Evolutionary conservation across 2,113 vertebrate genomes (phyloP).

Genomic region (Colossoma macropomum): DNA sequence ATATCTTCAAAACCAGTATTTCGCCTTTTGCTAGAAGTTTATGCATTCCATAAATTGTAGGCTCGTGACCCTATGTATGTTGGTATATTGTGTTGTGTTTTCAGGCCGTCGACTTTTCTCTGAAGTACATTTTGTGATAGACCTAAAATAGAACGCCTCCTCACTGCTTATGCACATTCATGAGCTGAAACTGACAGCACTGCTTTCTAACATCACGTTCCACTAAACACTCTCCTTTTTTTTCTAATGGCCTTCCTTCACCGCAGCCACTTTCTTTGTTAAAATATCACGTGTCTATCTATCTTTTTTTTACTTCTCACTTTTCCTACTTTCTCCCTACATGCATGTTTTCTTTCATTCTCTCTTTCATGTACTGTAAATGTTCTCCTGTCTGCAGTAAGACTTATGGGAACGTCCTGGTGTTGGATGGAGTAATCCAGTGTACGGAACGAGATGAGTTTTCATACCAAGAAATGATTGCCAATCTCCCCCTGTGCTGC

Average conservation of each 20-base stretch:
- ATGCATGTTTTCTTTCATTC: too few species aligned
- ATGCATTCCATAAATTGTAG: too few species aligned
- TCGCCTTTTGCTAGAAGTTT: too few species aligned
- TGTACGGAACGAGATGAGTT: constrained; percentile 98
- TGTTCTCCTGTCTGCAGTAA: constrained; percentile 78
- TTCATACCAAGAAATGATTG: constrained; percentile 98
- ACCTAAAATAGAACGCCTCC: not conserved
- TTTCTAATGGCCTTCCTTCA: too few species aligned
- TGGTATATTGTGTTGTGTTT: too few species aligned
- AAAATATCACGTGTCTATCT: too few species aligned
- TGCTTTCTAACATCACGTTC: not conserved
- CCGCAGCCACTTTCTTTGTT: too few species aligned
- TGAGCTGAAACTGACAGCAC: not conserved
- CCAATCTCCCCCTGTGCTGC: constrained; percentile 92
- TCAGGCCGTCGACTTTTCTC: too few species aligned
- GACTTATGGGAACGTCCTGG: constrained; percentile 94
- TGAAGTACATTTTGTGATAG: not conserved
- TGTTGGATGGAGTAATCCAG: constrained; percentile 95
- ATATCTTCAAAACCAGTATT: too few species aligned
- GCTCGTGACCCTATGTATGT: too few species aligned
- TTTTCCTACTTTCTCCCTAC: too few species aligned
- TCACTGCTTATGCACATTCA: not conserved
- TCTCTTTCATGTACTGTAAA: not conserved
- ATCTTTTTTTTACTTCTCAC: too few species aligned
- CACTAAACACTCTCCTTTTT: not conserved